Evolutionary conservation across 1,140 invertebrate species (phyloP).

Genomic region (Nixonia krombeini): DNA sequence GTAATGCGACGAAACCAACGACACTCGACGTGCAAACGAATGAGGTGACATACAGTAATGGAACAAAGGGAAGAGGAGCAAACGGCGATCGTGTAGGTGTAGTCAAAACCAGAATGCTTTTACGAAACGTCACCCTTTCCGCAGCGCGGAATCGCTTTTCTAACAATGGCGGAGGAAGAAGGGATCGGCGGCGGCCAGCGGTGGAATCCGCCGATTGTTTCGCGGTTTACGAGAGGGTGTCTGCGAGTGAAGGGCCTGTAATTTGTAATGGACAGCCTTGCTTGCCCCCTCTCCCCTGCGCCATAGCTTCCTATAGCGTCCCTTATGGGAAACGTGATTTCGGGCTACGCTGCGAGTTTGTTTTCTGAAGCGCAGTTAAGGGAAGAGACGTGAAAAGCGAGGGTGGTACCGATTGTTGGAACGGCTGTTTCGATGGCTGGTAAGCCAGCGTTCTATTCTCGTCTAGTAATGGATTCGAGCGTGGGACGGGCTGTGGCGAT

Average conservation of each 20-base stretch:
- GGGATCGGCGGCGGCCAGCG: constrained; percentile 29
- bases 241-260: constrained; percentile 58
- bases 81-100: constrained; percentile 49
- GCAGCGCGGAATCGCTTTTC: constrained; percentile 20
- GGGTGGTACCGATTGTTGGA: constrained; percentile 34
- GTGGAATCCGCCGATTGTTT: constrained; percentile 55
- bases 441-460: constrained; percentile 21
- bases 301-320: too few relatives aligned
- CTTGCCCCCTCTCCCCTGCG: constrained; percentile 24
- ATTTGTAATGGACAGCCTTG: constrained; percentile 46
- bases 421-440: constrained; percentile 32
- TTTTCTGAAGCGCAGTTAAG: constrained; percentile 30
- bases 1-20: too few relatives aligned
- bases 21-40: too few relatives aligned
- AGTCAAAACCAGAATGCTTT: constrained; percentile 34
- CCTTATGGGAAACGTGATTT: constrained; percentile 16
- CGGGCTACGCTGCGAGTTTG: constrained; percentile 20
- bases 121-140: constrained; percentile 26
- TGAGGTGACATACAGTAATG: too few relatives aligned
- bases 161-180: constrained; percentile 31
- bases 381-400: constrained; percentile 11
- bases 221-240: constrained; percentile 57
- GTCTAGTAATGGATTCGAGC: constrained; percentile 36
- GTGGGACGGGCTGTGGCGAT: constrained; percentile 15
- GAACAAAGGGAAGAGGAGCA: constrained; percentile 39